Percentiles rank a stretch among this genome's conserved stretches.
phyloP scores from a whole-genome alignment of 2,888 invertebrate genomes.

The Diogma glabrata region DNA sequence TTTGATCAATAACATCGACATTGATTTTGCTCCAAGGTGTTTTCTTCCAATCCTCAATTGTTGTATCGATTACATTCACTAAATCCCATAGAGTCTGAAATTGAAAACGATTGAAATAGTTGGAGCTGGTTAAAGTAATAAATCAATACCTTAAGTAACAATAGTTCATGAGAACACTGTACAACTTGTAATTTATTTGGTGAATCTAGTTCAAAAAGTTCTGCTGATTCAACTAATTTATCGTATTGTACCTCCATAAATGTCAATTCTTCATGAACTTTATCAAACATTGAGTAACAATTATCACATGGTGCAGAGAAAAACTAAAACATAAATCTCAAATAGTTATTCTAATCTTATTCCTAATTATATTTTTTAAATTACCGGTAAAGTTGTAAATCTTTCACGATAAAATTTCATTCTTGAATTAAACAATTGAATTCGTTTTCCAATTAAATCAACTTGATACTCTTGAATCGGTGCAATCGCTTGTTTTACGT shows the following conservation, averaged over 20 bases:
- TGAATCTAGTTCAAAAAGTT: slow-evolving; percentile 74
- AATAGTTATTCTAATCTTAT: neutral
- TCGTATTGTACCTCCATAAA: slow-evolving; percentile 57
- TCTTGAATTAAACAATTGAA: slow-evolving; percentile 66
- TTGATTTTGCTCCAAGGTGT: slow-evolving; percentile 91
- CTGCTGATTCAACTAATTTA: slow-evolving; percentile 57
- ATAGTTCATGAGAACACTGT: slow-evolving; percentile 63
- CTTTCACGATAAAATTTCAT: slow-evolving; percentile 64
- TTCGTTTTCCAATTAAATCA: slow-evolving; percentile 70
- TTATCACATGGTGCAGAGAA: slow-evolving; percentile 52
- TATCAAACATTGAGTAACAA: slow-evolving; percentile 58
- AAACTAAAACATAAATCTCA: slow-evolving; percentile 34
- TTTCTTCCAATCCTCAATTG: slow-evolving; percentile 84
- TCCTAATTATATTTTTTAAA: neutral
- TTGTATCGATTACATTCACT: slow-evolving; percentile 64
- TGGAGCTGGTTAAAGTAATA: neutral
- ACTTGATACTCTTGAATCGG: slow-evolving; percentile 85
- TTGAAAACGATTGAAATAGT: slow-evolving; percentile 6
- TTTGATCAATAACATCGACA: slow-evolving; percentile 88
- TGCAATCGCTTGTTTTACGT: slow-evolving; percentile 73
- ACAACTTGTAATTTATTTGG: slow-evolving; percentile 72
- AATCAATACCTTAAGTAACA: slow-evolving; percentile 47
- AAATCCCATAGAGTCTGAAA: slow-evolving; percentile 78
- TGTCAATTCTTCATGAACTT: slow-evolving; percentile 50
- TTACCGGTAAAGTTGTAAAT: slow-evolving; percentile 44